Evolutionary conservation across 1,140 invertebrate species (phyloP).

Genomic region (Cherax quadricarinatus): DNA sequence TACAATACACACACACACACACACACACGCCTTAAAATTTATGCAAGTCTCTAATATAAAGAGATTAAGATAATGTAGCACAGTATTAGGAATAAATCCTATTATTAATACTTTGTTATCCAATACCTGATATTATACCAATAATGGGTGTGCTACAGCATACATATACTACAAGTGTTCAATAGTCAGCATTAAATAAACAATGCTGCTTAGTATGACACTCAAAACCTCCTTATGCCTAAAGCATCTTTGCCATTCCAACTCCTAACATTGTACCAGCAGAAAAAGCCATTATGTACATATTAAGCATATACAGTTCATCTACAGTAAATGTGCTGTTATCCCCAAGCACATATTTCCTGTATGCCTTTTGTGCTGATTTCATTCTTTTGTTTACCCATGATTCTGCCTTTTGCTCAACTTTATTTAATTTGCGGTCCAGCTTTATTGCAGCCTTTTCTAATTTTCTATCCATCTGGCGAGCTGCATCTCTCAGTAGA

Average conservation of each 20-base stretch:
- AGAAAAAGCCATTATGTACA: conserved; percentile 63
- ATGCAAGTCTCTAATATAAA: no score
- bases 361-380: conserved; percentile 28
- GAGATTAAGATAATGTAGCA: no score
- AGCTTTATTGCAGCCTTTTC: conserved; percentile 56
- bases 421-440: conserved; percentile 24
- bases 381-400: conserved; percentile 36
- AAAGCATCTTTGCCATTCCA: conserved; percentile 45
- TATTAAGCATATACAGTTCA: conserved; percentile 59
- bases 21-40: no score
- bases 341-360: conserved; percentile 51
- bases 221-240: no score
- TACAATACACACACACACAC: background rate
- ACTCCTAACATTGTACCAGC: conserved; percentile 65
- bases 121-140: no score
- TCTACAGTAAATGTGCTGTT: conserved; percentile 44
- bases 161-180: no score
- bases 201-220: no score
- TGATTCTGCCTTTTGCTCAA: conserved; percentile 36
- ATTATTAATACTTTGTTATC: no score
- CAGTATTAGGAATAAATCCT: no score
- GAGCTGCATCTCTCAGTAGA: conserved; percentile 21
- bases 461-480: conserved; percentile 39
- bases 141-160: no score
- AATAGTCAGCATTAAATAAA: no score